Conservation (phyloP, 2,797 vertebrate genomes). For the Schizothorax lantsangensis region DNA sequence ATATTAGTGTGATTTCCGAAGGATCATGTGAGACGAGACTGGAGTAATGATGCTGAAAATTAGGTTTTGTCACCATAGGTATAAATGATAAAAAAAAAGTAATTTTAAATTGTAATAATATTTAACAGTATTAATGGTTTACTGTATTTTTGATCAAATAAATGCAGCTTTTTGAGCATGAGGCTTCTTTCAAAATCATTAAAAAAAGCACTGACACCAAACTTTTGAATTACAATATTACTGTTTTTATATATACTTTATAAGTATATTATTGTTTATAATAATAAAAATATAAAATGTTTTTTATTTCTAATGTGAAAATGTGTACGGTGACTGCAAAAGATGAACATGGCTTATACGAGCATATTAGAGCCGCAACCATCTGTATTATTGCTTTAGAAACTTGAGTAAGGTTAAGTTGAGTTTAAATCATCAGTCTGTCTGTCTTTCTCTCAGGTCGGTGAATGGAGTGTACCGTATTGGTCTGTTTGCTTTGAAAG, state of each 20-base stretch:
- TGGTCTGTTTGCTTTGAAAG: slow-evolving; percentile 93
- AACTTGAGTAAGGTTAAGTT: not conserved
- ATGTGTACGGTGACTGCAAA: not conserved
- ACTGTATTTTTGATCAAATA: not conserved
- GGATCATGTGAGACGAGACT: not conserved
- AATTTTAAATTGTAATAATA: not conserved
- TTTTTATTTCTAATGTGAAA: no score
- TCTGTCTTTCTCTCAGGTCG: slow-evolving; percentile 79
- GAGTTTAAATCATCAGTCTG: not conserved
- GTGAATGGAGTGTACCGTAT: slow-evolving; percentile 97
- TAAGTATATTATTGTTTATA: no score
- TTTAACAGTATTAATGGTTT: not conserved
- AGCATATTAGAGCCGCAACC: not conserved
- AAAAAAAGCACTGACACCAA: no score
- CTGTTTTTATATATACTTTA: no score
- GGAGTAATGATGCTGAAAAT: not conserved
- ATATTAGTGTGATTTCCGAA: not conserved
- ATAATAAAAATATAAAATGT: no score
- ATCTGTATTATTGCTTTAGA: not conserved
- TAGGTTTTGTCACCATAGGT: no score
- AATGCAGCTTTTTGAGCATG: not conserved
- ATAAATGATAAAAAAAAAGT: not conserved
- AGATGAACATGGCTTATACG: not conserved
- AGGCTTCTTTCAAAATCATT: not conserved
- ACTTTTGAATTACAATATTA: no score